Conservation (phyloP, 1,140 invertebrate species). For the Agrypnia vestita region DNA sequence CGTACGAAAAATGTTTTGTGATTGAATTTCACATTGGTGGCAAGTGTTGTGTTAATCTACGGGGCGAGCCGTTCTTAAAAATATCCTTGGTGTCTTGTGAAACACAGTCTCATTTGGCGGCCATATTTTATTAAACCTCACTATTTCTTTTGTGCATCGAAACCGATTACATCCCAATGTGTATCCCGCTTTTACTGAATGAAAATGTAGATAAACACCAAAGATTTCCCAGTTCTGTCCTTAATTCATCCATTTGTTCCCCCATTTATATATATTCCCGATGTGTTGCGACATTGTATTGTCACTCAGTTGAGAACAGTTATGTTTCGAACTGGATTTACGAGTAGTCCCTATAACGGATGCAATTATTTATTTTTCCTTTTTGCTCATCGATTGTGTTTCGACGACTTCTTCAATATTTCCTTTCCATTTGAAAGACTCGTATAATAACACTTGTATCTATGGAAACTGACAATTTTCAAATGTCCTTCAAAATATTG, state of each 20-base stretch:
- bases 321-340: slow-evolving; percentile 40
- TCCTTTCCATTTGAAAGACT: slow-evolving; percentile 3
- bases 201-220: slow-evolving; percentile 21
- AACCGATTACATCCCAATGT: slow-evolving; percentile 23
- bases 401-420: slow-evolving; percentile 1
- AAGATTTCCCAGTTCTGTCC: slow-evolving; percentile 1
- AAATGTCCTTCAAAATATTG: slow-evolving; percentile 25
- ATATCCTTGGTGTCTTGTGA: slow-evolving; percentile 48
- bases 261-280: slow-evolving; percentile 4
- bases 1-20: slow-evolving; percentile 36
- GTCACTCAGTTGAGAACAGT: slow-evolving; percentile 41
- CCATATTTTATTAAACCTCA: slow-evolving; percentile 46
- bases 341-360: slow-evolving; percentile 21
- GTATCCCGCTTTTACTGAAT: slow-evolving; percentile 24
- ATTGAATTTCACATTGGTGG: slow-evolving; percentile 1
- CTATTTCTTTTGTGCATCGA: slow-evolving; percentile 39
- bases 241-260: slow-evolving; percentile 2
- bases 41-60: slow-evolving; percentile 18
- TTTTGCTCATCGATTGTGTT: slow-evolving; percentile 18
- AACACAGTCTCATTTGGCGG: slow-evolving; percentile 46
- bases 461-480: slow-evolving; percentile 25
- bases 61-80: slow-evolving; percentile 22
- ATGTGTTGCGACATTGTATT: slow-evolving; percentile 45
- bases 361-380: slow-evolving; percentile 38
- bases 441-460: slow-evolving; percentile 17